These are phyloP conservation scores for Polyommatus icarus DNA, from an alignment of 2,888 invertebrate genomes.

Conservation along the genomic window DNA sequence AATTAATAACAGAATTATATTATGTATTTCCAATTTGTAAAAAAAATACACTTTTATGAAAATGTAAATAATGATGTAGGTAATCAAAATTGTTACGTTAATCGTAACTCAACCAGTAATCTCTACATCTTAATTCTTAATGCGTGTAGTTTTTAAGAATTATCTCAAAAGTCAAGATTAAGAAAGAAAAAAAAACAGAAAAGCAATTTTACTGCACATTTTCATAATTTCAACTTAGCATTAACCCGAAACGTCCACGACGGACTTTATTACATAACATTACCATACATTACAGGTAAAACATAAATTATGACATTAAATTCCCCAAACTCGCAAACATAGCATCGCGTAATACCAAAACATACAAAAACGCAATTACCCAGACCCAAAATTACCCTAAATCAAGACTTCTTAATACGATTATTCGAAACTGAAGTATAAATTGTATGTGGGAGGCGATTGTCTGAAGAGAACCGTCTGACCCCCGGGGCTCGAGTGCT, in stretches of 20 bases:
- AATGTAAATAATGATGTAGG: too few relatives aligned
- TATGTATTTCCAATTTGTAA: too few relatives aligned
- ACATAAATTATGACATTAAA: constrained; percentile 2
- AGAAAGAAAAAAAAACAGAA: not conserved
- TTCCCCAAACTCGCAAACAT: not conserved
- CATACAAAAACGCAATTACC: not conserved
- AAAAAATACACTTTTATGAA: too few relatives aligned
- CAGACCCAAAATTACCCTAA: not conserved
- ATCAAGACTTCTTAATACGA: not conserved
- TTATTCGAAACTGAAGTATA: constrained; percentile 11
- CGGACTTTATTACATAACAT: constrained; percentile 15
- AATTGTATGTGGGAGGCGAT: not conserved
- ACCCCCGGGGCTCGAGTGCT: constrained; percentile 1
- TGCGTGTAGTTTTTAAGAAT: not conserved
- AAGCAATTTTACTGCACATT: not conserved
- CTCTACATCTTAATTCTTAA: not conserved
- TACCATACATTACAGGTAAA: constrained; percentile 11
- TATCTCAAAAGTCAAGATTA: not conserved
- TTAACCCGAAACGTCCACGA: not conserved
- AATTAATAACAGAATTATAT: too few relatives aligned
- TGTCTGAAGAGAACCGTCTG: constrained; percentile 3
- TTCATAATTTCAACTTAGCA: constrained; percentile 3
- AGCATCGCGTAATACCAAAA: not conserved
- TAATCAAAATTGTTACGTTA: too few relatives aligned
- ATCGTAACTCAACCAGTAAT: not conserved